Conservation (phyloP, 2,888 invertebrate species). For the Cremastinae sp. region DNA sequence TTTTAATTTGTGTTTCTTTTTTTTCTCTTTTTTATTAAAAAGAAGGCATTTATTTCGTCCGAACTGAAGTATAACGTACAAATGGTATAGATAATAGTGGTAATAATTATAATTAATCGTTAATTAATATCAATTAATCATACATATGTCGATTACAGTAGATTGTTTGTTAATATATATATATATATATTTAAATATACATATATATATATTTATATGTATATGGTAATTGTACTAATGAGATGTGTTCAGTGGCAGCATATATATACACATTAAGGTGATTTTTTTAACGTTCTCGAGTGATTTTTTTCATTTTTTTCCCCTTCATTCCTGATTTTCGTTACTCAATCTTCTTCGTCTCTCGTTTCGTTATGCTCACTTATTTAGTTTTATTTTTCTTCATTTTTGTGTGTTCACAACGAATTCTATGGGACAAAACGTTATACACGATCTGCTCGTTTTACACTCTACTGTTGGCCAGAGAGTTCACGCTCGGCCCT, state of each 20-base stretch:
- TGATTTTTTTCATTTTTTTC: slow-evolving; percentile 61
- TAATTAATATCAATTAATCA: slow-evolving; percentile 79
- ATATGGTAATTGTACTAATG: slow-evolving; percentile 79
- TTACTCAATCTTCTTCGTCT: slow-evolving; percentile 23
- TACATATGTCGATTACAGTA: slow-evolving; percentile 65
- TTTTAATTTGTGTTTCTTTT: slow-evolving; percentile 17
- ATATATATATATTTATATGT: slow-evolving; percentile 62
- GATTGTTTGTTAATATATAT: slow-evolving; percentile 66
- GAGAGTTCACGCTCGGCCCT: slow-evolving; percentile 68
- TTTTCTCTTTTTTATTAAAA: slow-evolving; percentile 76
- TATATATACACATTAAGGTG: slow-evolving; percentile 73
- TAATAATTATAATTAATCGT: slow-evolving; percentile 79
- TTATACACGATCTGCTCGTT: slow-evolving; percentile 59
- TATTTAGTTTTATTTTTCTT: slow-evolving; percentile 14
- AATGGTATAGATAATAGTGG: slow-evolving; percentile 80
- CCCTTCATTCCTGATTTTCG: slow-evolving; percentile 12
- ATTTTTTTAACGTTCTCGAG: slow-evolving; percentile 54
- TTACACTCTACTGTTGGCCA: slow-evolving; percentile 65
- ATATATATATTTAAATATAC: too few relatives aligned
- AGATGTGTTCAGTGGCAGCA: slow-evolving; percentile 80
- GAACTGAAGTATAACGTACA: slow-evolving; percentile 80
- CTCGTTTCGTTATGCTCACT: slow-evolving; percentile 19
- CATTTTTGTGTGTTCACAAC: slow-evolving; percentile 47
- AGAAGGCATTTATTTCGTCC: slow-evolving; percentile 80
- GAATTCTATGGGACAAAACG: slow-evolving; percentile 61